Base-by-base conservation (phyloP, 2,888 invertebrate species). In the Electrophaes corylata region DNA sequence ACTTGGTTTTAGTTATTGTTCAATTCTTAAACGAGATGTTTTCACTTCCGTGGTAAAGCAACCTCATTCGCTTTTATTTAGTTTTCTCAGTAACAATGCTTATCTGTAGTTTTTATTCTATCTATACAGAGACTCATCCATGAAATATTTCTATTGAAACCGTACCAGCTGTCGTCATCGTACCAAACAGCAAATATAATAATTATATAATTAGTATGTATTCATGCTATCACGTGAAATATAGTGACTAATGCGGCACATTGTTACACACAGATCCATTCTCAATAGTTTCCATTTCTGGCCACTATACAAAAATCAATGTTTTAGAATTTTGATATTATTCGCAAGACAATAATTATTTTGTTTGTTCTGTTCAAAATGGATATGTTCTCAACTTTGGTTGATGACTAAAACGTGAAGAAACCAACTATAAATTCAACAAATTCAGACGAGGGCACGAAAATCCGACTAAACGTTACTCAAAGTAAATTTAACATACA, bases 201-300 rank as follows among this genome's bases (percentile, higher is more conserved):
- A 62, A 65, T 57, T 61, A 64, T 55, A 52, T 65, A 16, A 60
- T 56, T 63, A 35, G 35, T 49, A 49, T 39, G 18, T 40, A 55
- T 62, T 65, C 46, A 69, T 41, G 50, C 14, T 45, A 71, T 78
- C 77, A 76, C 73, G 74, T 76, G 76, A 71, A 65, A 62, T 60
- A 26, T 10, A 55, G 57, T 67, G 66, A 73, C 57, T 67, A 62
- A 71, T 46, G 62, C 41, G 57, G 31, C 45, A 66, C 61, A 59
- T 10, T 16, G 8, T 37, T 26, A 26, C 26, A 26, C 10, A 29
- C 26, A 10, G 10, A 29, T 29, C 26, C 0, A 29, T 10, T 29
- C 10, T 29, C 26, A n/a, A n/a, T 29, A 10, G 26, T 10, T 10
- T 29, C 26, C 6, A 29, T 29, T 29, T 10, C 26, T 29, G 2